Evolutionary conservation across 2,888 invertebrate genomes (phyloP).

Genomic region (Protula sp.): DNA sequence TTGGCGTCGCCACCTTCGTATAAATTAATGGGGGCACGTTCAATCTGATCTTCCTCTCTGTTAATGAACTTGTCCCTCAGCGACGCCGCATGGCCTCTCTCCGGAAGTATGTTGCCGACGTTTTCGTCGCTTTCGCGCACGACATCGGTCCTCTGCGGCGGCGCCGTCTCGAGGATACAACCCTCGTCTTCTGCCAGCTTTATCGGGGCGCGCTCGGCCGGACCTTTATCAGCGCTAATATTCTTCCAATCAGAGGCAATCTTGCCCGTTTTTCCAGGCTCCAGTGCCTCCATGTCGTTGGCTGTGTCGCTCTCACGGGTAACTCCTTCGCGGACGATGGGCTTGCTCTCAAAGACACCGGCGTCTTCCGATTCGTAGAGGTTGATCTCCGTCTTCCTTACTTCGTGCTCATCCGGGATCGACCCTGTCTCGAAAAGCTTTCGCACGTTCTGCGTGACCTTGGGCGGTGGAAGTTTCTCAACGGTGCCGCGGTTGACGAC

Average conservation of each 20-base stretch:
- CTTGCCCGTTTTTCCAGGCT: neutral
- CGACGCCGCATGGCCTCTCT: neutral
- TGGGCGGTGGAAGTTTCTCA: neutral
- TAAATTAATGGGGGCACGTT: neutral
- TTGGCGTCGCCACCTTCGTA: neutral
- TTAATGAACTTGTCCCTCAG: neutral
- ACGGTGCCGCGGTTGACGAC: neutral
- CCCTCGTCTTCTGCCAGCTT: conserved; percentile 6
- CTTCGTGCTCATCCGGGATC: neutral
- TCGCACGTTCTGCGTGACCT: neutral
- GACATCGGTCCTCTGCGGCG: conserved; percentile 5
- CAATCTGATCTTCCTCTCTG: neutral
- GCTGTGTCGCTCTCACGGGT: neutral
- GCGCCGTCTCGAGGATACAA: conserved; percentile 1
- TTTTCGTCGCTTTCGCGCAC: neutral
- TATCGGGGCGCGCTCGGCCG: neutral
- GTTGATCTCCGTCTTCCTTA: neutral
- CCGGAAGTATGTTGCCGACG: neutral
- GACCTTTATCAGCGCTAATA: neutral
- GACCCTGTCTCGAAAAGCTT: neutral
- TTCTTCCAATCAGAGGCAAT: neutral
- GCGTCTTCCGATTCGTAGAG: neutral
- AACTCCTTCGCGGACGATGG: neutral
- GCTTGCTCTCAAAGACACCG: neutral
- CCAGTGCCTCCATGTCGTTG: neutral